Conservation (phyloP, 92 coral and sea anemone genomes). For the Scolanthus callimorphus region DNA sequence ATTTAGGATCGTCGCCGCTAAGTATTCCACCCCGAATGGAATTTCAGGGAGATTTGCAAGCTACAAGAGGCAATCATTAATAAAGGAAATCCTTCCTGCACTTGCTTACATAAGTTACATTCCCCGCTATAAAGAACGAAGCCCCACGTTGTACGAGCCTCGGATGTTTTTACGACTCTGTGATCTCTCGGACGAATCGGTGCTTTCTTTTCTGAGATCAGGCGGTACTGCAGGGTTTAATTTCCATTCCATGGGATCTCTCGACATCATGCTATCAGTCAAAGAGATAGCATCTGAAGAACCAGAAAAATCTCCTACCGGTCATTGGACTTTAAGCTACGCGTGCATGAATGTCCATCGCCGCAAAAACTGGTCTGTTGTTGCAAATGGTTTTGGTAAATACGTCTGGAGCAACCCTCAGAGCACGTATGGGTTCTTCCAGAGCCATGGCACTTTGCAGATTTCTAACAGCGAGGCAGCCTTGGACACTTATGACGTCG, state of each 20-base stretch:
- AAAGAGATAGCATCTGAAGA: background rate
- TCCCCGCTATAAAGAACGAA: background rate
- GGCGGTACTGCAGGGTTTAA: background rate
- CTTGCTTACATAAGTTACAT: constrained; percentile 34
- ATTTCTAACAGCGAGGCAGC: constrained; percentile 39
- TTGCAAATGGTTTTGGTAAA: constrained; percentile 34
- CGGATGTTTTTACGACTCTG: constrained; percentile 18
- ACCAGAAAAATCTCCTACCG: constrained; percentile 23
- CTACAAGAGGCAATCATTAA: constrained; percentile 6
- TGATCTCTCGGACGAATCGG: constrained; percentile 3
- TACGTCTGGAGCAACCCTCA: constrained; percentile 57
- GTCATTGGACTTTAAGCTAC: constrained; percentile 47
- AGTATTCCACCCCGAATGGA: constrained; percentile 58
- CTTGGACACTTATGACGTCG: constrained; percentile 29
- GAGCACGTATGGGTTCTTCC: constrained; percentile 25
- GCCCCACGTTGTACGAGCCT: constrained; percentile 9
- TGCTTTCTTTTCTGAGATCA: constrained; percentile 2
- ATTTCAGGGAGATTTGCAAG: constrained; percentile 22
- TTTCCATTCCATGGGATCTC: constrained; percentile 1
- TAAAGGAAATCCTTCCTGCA: constrained; percentile 20
- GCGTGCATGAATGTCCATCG: constrained; percentile 47
- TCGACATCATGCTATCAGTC: background rate
- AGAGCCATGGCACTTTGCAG: too few species aligned
- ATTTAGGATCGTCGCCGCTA: constrained; percentile 35
- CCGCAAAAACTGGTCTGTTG: constrained; percentile 49